Evolutionary conservation across 2,113 vertebrate genomes (phyloP).

Genomic region (Platanista minor): DNA sequence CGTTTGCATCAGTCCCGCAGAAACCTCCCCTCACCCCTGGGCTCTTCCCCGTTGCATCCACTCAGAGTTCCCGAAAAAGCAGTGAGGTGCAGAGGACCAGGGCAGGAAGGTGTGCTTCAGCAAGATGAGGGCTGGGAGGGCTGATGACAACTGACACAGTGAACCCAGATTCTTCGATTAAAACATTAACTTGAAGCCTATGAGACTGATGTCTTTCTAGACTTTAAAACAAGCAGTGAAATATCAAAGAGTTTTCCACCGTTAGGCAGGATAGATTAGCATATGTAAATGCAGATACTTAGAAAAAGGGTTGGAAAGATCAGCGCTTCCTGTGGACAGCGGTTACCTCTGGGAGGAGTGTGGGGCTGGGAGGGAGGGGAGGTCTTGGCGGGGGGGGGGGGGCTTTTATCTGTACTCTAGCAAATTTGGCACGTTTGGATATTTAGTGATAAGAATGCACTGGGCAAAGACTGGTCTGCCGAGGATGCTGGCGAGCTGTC

Average conservation of each 20-base stretch:
- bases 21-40: neutral
- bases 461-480: neutral
- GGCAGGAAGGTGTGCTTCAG: neutral
- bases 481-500: neutral
- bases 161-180: neutral
- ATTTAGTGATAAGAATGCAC: neutral
- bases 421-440: neutral
- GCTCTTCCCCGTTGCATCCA: neutral
- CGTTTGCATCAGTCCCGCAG: neutral
- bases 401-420: neutral
- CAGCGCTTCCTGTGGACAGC: rapidly evolving
- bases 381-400: no score
- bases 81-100: rapidly evolving
- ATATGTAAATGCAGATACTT: neutral
- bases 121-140: neutral
- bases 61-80: neutral
- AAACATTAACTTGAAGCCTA: neutral
- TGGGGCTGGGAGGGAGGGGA: neutral
- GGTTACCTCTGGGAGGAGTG: neutral
- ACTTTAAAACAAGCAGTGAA: neutral
- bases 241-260: neutral
- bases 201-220: neutral
- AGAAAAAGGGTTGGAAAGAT: neutral
- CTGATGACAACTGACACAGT: neutral
- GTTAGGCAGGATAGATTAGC: neutral